Percentiles rank a stretch among this genome's conserved stretches.
These are phyloP conservation scores for Megaustenia siamemsis DNA, from an alignment of 2,888 invertebrate genomes.

Conservation along the genomic window DNA sequence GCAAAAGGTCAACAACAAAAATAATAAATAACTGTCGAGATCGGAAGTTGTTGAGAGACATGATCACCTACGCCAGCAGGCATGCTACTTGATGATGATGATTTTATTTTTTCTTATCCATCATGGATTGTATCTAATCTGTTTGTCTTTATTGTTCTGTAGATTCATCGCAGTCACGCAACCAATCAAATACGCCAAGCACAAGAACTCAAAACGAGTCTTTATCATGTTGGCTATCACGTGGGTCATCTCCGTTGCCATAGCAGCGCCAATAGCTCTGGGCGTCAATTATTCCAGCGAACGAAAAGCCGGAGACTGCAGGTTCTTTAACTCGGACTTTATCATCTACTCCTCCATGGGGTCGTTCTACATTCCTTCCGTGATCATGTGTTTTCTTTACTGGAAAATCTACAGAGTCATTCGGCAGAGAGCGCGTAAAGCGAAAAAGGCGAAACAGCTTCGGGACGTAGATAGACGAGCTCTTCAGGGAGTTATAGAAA, in stretches of 20 bases:
- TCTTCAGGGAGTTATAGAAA: constrained; percentile 73
- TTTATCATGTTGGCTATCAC: constrained; percentile 96
- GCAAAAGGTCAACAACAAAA: too few species aligned
- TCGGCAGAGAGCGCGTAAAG: constrained; percentile 75
- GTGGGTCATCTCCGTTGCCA: constrained; percentile 96
- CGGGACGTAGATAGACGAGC: constrained; percentile 69
- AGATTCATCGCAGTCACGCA: constrained; percentile 99
- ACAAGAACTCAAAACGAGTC: constrained; percentile 92
- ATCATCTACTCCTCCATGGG: constrained; percentile 98
- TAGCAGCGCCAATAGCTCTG: constrained; percentile 96
- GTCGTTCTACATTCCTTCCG: constrained; percentile 99
- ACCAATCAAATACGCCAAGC: constrained; percentile 99
- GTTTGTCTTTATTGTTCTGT: constrained; percentile 53
- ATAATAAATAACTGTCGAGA: too few species aligned
- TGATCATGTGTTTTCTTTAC: constrained; percentile 98
- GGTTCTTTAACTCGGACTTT: constrained; percentile 98
- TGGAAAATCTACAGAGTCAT: constrained; percentile 97
- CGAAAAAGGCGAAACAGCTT: constrained; percentile 65
- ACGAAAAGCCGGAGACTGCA: constrained; percentile 90
- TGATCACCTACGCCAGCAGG: too few species aligned
- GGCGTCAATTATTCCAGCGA: constrained; percentile 96
- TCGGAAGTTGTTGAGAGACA: too few species aligned
- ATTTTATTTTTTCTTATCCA: neutral
- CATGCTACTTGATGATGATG: too few species aligned
- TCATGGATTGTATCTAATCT: neutral